Conservation (phyloP, 2,888 invertebrate genomes). For the Dynastes tityus region DNA sequence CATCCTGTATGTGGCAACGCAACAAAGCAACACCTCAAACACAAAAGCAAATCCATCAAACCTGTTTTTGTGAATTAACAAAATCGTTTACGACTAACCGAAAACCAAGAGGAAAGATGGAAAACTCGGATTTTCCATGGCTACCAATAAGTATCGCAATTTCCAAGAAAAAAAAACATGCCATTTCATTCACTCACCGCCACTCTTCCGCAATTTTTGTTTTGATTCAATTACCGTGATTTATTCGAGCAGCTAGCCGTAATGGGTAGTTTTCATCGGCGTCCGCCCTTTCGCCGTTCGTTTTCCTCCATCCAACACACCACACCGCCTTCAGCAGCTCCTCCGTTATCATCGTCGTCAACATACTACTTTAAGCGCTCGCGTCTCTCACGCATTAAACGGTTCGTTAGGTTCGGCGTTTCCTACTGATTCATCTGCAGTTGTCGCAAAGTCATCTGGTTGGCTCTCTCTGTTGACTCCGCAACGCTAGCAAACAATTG, state of each 20-base stretch:
- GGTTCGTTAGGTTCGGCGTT: constrained; percentile 56
- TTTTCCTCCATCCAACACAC: constrained; percentile 13
- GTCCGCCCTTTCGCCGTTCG: constrained; percentile 7
- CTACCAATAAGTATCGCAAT: constrained; percentile 28
- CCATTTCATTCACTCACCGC: constrained; percentile 26
- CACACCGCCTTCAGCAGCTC: constrained; percentile 16
- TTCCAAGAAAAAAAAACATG: constrained; percentile 6
- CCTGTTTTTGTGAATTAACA: background rate
- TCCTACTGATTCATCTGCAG: constrained; percentile 54
- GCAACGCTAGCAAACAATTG: constrained; percentile 17
- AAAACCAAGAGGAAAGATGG: background rate
- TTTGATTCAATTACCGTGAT: constrained; percentile 67
- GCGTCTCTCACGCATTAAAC: constrained; percentile 53
- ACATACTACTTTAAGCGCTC: constrained; percentile 9
- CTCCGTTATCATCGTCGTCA: background rate
- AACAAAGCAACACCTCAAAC: background rate
- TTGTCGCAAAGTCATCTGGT: constrained; percentile 43
- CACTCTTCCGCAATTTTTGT: constrained; percentile 57
- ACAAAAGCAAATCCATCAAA: constrained; percentile 26
- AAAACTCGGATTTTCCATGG: constrained; percentile 4
- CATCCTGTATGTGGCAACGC: no score
- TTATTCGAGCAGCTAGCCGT: constrained; percentile 61
- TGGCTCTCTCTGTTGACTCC: background rate
- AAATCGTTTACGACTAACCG: background rate
- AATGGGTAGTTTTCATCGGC: constrained; percentile 62